Base-by-base conservation (phyloP, 1,140 invertebrate genomes). In the Carposina sasakii region DNA sequence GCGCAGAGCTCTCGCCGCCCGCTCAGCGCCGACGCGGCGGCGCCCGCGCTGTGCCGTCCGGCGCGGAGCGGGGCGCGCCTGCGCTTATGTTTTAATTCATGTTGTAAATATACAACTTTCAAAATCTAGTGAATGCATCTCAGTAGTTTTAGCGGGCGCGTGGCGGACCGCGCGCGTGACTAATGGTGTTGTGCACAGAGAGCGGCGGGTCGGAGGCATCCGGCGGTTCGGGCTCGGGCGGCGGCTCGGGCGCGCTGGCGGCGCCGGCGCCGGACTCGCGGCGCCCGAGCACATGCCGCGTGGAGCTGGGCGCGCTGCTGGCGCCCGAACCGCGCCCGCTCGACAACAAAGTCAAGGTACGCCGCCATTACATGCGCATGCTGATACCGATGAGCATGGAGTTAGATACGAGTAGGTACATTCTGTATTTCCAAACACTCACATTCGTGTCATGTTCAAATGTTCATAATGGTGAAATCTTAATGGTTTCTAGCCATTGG, bases 271-370 rank as follows among this genome's bases (percentile, higher is more conserved):
- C 39, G 8, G 4, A 10, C 19, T 12, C 21, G 43, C 65, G 81
- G 22, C 76, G 77, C 51, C 71, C 76, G 55, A 79, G 78, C 73
- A 79, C 75, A 48, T 83, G 81, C 63, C 76, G 81, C 64, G 81
- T 84, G 58, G 81, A 84, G 68, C 61, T 84, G 70, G 81, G 81
- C 58, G 67, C 74, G 59, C 72, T 84, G 55, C 74, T 84, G 62
- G 78, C 81, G 61, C 70, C 76, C 52, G 81, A 83, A 66, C 81
- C 81, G 56, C 71, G 82, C 48, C 81, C 81, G 45, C 71, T 67
- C 53, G 83, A 84, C 71, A 84, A 75, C 70, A 85, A 85, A 61
- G 83, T 85, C 64, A 85, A 85, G 77, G 82, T 85, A 69, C n/a
- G n/a, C n/a, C n/a, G n/a, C n/a, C n/a, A n/a, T n/a, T n/a, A n/a